phyloP scores from a whole-genome alignment of 1,140 invertebrate species.

The Hyles vespertilio region DNA sequence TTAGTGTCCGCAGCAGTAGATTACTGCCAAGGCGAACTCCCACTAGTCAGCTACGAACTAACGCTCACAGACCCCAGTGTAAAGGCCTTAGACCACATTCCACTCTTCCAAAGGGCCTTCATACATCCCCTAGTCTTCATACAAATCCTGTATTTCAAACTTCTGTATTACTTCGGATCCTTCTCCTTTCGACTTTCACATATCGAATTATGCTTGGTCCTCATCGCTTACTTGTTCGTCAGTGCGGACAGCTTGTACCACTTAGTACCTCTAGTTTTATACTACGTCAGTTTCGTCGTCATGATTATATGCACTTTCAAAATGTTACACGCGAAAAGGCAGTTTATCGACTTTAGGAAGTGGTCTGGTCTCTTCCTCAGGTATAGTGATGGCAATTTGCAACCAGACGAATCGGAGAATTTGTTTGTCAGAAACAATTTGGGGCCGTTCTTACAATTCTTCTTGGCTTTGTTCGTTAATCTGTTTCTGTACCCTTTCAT shows the following conservation, averaged over 20 bases:
- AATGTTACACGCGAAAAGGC: slow-evolving; percentile 85
- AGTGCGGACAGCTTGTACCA: slow-evolving; percentile 80
- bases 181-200: slow-evolving; percentile 78
- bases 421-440: slow-evolving; percentile 89
- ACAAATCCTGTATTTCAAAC: slow-evolving; percentile 82
- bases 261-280: slow-evolving; percentile 81
- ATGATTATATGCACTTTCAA: slow-evolving; percentile 88
- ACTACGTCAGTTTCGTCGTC: slow-evolving; percentile 82
- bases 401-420: slow-evolving; percentile 86
- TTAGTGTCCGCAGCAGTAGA: slow-evolving; percentile 87
- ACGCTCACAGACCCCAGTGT: slow-evolving; percentile 81
- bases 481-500: slow-evolving; percentile 86
- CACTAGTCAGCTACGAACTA: slow-evolving; percentile 83
- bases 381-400: slow-evolving; percentile 81
- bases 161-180: slow-evolving; percentile 77
- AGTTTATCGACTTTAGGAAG: slow-evolving; percentile 84
- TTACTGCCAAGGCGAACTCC: slow-evolving; percentile 86
- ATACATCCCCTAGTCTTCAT: slow-evolving; percentile 83
- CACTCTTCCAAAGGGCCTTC: slow-evolving; percentile 81
- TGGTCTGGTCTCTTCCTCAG: slow-evolving; percentile 88
- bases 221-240: slow-evolving; percentile 82
- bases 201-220: slow-evolving; percentile 79
- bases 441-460: slow-evolving; percentile 87
- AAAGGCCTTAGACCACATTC: slow-evolving; percentile 80
- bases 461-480: slow-evolving; percentile 83